These are phyloP conservation scores for Chloebia gouldiae DNA, from an alignment of 2,113 vertebrate genomes.

Conservation along the genomic window DNA sequence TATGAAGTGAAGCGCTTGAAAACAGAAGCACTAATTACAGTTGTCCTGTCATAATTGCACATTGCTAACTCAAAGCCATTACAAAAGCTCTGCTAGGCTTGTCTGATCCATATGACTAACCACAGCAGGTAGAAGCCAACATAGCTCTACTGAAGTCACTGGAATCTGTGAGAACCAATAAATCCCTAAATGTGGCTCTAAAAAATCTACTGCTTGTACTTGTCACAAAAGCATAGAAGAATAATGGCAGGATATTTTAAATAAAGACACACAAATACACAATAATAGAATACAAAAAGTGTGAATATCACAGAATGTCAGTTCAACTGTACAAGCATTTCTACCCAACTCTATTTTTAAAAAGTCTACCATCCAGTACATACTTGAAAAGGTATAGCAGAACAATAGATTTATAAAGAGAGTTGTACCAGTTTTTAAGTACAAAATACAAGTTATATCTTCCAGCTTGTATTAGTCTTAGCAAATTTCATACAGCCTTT, in stretches of 20 bases:
- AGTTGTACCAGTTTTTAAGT: slow-evolving; percentile 61
- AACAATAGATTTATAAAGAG: slow-evolving; percentile 63
- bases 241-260: neutral
- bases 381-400: slow-evolving; percentile 61
- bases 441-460: slow-evolving; percentile 70
- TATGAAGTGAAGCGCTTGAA: neutral
- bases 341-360: slow-evolving; percentile 7
- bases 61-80: neutral
- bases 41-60: neutral
- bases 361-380: slow-evolving; percentile 20
- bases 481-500: slow-evolving; percentile 70
- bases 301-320: neutral
- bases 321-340: slow-evolving; percentile 32
- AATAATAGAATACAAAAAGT: slow-evolving; percentile 13
- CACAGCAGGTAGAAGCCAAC: neutral
- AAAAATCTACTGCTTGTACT: neutral
- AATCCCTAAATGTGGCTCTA: neutral
- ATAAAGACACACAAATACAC: neutral
- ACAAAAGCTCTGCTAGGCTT: neutral
- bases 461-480: slow-evolving; percentile 55
- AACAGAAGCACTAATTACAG: neutral
- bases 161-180: neutral
- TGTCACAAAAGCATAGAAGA: neutral
- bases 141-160: neutral
- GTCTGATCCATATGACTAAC: neutral